Percentiles rank a stretch among this genome's conserved stretches.
phyloP scores from a whole-genome alignment of 2,797 vertebrate genomes.

The Hippocampus kuda region DNA sequence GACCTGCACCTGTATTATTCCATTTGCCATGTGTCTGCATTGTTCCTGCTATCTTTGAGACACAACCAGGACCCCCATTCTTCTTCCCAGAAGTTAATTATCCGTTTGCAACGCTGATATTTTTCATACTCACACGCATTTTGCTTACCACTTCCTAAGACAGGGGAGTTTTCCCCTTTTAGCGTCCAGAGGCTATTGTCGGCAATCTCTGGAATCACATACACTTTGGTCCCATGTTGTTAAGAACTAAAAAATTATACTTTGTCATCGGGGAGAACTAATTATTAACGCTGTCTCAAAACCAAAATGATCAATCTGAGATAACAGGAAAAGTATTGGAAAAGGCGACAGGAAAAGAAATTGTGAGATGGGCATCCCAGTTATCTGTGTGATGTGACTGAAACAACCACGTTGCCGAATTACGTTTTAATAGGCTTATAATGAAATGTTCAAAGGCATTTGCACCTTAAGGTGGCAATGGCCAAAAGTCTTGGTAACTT shows the following conservation, averaged over 20 bases:
- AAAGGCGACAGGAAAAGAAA: slow-evolving; percentile 34
- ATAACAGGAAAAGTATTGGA: slow-evolving; percentile 18
- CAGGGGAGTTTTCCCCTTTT: slow-evolving; percentile 21
- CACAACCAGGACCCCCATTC: slow-evolving; percentile 18
- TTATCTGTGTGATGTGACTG: slow-evolving; percentile 24
- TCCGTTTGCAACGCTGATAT: slow-evolving; percentile 15
- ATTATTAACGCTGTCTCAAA: slow-evolving; percentile 43
- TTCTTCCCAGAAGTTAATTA: slow-evolving; percentile 33
- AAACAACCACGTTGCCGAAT: slow-evolving; percentile 4
- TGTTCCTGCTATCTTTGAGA: slow-evolving; percentile 16
- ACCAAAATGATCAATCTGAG: slow-evolving; percentile 37
- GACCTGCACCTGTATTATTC: slow-evolving; percentile 16
- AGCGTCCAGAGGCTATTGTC: slow-evolving; percentile 27
- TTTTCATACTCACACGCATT: slow-evolving; percentile 24
- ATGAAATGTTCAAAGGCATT: not conserved
- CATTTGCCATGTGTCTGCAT: slow-evolving; percentile 7
- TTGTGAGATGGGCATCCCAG: slow-evolving; percentile 31
- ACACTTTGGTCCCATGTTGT: slow-evolving; percentile 52
- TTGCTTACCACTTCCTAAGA: slow-evolving; percentile 40
- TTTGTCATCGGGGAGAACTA: slow-evolving; percentile 46
- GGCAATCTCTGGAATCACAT: slow-evolving; percentile 50
- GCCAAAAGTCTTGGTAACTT: not conserved
- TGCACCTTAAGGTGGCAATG: not conserved
- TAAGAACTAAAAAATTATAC: slow-evolving; percentile 47
- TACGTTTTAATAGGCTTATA: not conserved